Evolutionary conservation across 2,888 invertebrate species (phyloP).

Genomic region (Aproaerema taeniolella): DNA sequence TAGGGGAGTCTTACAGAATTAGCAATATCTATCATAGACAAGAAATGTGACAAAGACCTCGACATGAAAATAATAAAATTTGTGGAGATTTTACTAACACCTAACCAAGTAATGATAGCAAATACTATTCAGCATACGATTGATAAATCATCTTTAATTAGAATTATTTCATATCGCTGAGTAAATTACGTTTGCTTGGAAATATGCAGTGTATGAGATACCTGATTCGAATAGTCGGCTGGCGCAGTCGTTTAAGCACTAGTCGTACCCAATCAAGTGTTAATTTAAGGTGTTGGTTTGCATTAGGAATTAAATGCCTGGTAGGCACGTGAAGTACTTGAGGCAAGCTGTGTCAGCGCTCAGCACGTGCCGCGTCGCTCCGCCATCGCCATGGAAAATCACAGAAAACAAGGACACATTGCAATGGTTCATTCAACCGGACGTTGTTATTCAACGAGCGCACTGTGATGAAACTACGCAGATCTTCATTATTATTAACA

Average conservation of each 20-base stretch:
- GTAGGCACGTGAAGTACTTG: conserved; percentile 34
- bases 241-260: conserved; percentile 40
- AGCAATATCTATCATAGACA: too few relatives aligned
- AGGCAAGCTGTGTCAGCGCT: conserved; percentile 26
- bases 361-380: conserved; percentile 46
- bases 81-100: too few relatives aligned
- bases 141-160: too few relatives aligned
- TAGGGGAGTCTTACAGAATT: too few relatives aligned
- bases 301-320: conserved; percentile 43
- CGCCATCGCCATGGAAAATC: conserved; percentile 68
- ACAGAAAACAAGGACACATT: conserved; percentile 75
- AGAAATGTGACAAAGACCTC: too few relatives aligned
- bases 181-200: too few relatives aligned
- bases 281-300: conserved; percentile 45
- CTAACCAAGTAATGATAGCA: too few relatives aligned
- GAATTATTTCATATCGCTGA: too few relatives aligned
- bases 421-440: conserved; percentile 76
- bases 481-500: conserved; percentile 71
- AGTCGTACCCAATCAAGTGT: conserved; percentile 34
- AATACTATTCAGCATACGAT: too few relatives aligned
- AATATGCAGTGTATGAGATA: too few relatives aligned
- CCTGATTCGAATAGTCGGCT: too few relatives aligned
- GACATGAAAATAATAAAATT: too few relatives aligned
- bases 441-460: conserved; percentile 73
- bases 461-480: conserved; percentile 69